A percentile compares a stretch with the other conserved stretches of the same genome.
Conservation (phyloP, 2,888 invertebrate genomes). For the Rhamphomyia laevipes region DNA sequence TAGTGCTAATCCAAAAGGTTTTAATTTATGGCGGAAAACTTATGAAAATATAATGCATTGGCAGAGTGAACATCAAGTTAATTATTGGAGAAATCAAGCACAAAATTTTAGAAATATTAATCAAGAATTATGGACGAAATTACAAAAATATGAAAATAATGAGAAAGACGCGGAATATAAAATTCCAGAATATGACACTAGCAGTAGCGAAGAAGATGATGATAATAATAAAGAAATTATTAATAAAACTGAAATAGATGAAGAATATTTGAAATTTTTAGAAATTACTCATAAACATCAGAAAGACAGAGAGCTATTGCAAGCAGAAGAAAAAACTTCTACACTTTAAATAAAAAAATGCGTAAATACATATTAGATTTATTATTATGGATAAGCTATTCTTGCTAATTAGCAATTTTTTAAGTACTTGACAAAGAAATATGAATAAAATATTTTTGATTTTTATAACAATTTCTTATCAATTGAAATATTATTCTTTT, state of each 20-base stretch:
- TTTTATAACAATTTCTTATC: too few species aligned
- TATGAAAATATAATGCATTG: conserved; percentile 13
- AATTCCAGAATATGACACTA: conserved; percentile 6
- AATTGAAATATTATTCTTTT: too few species aligned
- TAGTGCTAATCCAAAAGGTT: neutral
- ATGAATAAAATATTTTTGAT: too few species aligned
- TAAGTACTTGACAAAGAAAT: too few species aligned
- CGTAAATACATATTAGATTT: too few species aligned
- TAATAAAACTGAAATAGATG: conserved; percentile 4
- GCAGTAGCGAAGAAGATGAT: conserved; percentile 4
- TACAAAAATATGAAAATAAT: neutral
- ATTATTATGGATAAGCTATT: too few species aligned
- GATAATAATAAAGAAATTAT: neutral
- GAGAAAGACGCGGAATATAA: neutral
- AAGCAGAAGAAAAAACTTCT: too few species aligned
- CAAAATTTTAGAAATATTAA: conserved; percentile 8
- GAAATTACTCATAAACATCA: conserved; percentile 12
- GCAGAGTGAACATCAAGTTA: conserved; percentile 12
- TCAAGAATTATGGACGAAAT: conserved; percentile 8
- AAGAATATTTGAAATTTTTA: conserved; percentile 13
- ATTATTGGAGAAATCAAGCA: conserved; percentile 13
- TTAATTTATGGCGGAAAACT: conserved; percentile 10
- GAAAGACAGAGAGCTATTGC: conserved; percentile 1
- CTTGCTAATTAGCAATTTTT: too few species aligned
- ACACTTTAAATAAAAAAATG: too few species aligned